Evolutionary conservation across 1,140 invertebrate species (phyloP).

Genomic region (Akabosia matsudoensis): DNA sequence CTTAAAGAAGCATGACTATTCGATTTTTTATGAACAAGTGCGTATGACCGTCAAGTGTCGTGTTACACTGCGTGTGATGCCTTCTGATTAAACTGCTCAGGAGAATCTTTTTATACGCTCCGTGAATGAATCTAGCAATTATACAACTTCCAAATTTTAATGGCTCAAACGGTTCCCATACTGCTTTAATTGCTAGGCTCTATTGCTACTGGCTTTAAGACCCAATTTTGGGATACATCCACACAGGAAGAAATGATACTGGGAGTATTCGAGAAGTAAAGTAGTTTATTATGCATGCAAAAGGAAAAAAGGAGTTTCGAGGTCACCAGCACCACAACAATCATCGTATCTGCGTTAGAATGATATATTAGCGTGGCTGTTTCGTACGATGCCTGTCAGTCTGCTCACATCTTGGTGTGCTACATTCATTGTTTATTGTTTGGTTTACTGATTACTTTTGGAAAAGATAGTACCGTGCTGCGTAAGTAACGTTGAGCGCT

Average conservation of each 20-base stretch:
- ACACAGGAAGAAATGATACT: too few species aligned
- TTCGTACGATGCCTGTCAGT: neutral
- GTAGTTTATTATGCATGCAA: conserved; percentile 19
- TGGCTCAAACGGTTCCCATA: too few species aligned
- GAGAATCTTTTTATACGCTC: too few species aligned
- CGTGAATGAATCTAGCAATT: too few species aligned
- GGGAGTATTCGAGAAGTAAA: neutral
- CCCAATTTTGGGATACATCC: too few species aligned
- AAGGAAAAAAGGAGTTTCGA: conserved; percentile 20
- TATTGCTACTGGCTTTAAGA: too few species aligned
- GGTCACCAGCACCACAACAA: neutral
- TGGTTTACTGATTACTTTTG: neutral
- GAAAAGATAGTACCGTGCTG: too few species aligned
- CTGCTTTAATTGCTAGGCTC: too few species aligned
- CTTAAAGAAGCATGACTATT: too few species aligned
- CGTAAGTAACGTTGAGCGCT: neutral
- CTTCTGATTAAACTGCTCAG: conserved; percentile 16
- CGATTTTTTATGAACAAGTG: too few species aligned
- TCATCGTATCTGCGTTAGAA: neutral
- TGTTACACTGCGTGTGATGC: conserved; percentile 1
- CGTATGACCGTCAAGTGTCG: conserved; percentile 4
- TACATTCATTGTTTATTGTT: neutral
- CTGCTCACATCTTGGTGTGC: neutral
- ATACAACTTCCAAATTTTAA: too few species aligned
- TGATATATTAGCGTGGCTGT: neutral